Conservation (phyloP, 2,888 invertebrate species). For the Microplitis deprimator region DNA sequence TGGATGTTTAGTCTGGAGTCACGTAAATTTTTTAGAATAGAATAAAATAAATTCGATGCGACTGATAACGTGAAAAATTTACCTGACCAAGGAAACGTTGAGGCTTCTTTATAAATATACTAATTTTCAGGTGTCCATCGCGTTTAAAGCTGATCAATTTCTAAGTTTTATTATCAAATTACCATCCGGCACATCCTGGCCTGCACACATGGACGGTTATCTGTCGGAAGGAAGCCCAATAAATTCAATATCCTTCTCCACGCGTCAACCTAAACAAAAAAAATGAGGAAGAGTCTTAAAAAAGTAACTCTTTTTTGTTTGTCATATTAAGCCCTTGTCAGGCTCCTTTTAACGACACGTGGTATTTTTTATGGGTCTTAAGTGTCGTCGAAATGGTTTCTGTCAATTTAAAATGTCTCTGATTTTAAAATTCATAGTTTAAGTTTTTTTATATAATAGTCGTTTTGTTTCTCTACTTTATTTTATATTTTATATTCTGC, state of each 20-base stretch:
- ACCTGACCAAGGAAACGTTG: not conserved
- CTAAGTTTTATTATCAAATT: slow-evolving; percentile 29
- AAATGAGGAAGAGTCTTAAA: not conserved
- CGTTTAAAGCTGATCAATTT: slow-evolving; percentile 24
- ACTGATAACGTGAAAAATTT: not conserved
- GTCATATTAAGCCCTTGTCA: not conserved
- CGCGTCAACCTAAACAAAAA: slow-evolving; percentile 9
- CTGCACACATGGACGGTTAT: slow-evolving; percentile 3
- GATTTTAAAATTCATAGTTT: not conserved
- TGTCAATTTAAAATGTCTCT: not conserved
- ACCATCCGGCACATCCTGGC: slow-evolving; percentile 32
- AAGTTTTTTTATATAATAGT: not conserved
- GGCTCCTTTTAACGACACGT: slow-evolving; percentile 19
- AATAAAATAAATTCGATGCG: not conserved
- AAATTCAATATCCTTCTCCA: slow-evolving; percentile 34
- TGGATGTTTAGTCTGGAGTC: not conserved
- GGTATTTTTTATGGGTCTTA: slow-evolving; percentile 1
- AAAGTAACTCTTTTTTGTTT: not conserved
- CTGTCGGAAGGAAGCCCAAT: slow-evolving; percentile 30
- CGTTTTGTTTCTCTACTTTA: not conserved
- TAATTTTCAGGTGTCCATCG: not conserved
- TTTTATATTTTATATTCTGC: not conserved
- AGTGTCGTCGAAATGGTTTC: not conserved
- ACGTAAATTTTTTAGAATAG: not conserved
- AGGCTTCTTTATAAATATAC: slow-evolving; percentile 13